phyloP scores from a whole-genome alignment of 2,797 vertebrate genomes.

The Mus minutoides region DNA sequence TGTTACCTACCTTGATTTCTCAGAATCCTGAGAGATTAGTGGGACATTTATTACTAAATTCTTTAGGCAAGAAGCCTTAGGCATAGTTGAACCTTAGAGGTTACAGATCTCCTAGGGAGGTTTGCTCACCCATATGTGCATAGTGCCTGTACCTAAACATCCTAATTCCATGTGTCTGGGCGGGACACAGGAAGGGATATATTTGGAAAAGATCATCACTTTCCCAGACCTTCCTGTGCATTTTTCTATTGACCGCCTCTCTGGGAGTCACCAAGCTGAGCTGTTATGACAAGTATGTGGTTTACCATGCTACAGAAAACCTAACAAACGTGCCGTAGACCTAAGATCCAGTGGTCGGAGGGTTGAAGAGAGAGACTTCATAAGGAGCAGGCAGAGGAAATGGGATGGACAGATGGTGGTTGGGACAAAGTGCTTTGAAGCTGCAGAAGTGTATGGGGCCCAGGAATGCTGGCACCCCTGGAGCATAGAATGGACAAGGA shows the following conservation, averaged over 20 bases:
- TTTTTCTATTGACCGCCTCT: neutral
- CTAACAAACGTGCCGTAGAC: neutral
- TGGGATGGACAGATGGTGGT: neutral
- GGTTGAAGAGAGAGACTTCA: neutral
- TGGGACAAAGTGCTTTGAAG: neutral
- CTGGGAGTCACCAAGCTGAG: neutral
- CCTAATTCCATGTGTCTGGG: neutral
- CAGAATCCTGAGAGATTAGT: neutral
- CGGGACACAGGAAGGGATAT: neutral
- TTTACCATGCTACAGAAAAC: slow-evolving; percentile 17
- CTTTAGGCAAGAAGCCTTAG: slow-evolving; percentile 5
- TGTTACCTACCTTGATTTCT: neutral
- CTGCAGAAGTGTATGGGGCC: neutral
- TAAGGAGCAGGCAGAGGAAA: slow-evolving; percentile 1
- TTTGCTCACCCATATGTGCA: neutral
- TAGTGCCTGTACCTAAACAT: neutral
- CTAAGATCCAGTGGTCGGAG: neutral
- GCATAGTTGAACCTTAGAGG: neutral
- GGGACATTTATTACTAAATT: neutral
- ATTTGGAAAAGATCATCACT: slow-evolving; percentile 2
- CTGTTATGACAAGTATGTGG: neutral
- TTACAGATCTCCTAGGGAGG: neutral
- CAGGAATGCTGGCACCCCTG: neutral
- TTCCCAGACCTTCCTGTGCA: neutral
- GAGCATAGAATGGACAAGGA: slow-evolving; percentile 10